Percentiles rank a stretch among this genome's conserved stretches.
phyloP scores from a whole-genome alignment of 1,140 invertebrate species.

The Colletes gigas region DNA sequence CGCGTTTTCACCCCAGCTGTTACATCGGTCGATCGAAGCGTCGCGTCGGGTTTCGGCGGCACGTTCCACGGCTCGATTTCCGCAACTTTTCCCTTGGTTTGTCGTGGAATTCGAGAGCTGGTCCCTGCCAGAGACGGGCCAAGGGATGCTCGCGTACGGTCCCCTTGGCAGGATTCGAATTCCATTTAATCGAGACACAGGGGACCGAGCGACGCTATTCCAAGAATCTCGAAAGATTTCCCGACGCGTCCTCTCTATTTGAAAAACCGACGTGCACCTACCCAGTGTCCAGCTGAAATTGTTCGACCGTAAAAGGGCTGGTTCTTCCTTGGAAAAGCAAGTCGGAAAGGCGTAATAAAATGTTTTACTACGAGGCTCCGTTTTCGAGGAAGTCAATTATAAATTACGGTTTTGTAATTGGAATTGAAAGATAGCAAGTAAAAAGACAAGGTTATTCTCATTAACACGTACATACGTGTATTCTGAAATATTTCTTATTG shows the following conservation, averaged over 20 bases:
- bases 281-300: no score
- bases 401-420: no score
- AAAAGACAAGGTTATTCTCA: no score
- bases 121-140: neutral
- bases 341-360: no score
- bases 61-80: neutral
- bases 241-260: no score
- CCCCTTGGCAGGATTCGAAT: neutral
- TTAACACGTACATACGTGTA: no score
- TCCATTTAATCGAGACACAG: neutral
- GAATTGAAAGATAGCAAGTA: no score
- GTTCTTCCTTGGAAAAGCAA: no score
- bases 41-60: neutral
- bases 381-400: no score
- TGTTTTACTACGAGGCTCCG: no score
- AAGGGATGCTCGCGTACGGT: neutral
- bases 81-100: neutral
- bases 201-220: neutral
- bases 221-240: neutral
- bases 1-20: neutral
- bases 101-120: neutral
- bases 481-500: no score
- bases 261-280: neutral
- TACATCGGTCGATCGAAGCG: neutral
- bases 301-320: no score